Conservation (phyloP, 2,113 vertebrate species). For the Carettochelys insculpta region DNA sequence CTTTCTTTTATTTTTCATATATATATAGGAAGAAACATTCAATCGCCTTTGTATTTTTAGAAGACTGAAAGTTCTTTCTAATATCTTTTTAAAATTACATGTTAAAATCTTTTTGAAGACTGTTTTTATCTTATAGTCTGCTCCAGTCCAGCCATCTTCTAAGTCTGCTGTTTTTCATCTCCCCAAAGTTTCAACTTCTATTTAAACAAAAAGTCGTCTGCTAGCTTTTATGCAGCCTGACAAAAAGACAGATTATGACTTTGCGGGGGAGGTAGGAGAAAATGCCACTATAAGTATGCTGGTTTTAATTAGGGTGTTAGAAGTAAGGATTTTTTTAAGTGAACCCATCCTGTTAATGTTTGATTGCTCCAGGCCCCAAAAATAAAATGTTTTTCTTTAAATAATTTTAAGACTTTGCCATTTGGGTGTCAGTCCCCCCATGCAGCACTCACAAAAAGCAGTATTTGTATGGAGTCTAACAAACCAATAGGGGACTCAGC, state of each 20-base stretch:
- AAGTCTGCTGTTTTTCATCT: conserved; percentile 35
- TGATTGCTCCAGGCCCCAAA: neutral
- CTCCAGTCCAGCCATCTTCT: neutral
- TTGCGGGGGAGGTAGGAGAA: neutral
- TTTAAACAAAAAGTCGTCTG: conserved; percentile 54
- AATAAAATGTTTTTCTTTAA: conserved; percentile 42
- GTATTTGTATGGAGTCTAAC: neutral
- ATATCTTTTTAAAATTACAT: conserved; percentile 1
- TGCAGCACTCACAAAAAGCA: conserved; percentile 19
- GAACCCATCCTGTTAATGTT: neutral
- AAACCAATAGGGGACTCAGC: neutral
- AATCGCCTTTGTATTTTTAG: neutral
- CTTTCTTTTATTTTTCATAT: conserved; percentile 1
- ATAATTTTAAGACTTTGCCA: neutral
- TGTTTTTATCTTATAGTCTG: neutral
- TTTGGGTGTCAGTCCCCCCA: neutral
- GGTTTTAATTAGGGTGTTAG: conserved; percentile 17
- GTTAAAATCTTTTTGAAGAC: neutral
- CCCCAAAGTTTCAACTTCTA: conserved; percentile 42
- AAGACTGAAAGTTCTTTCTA: neutral
- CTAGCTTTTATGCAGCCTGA: conserved; percentile 18
- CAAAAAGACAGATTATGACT: conserved; percentile 22
- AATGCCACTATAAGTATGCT: neutral
- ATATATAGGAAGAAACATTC: neutral
- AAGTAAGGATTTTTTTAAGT: neutral